Conservation (phyloP, 2,113 vertebrate species). For the Blennius ocellaris region DNA sequence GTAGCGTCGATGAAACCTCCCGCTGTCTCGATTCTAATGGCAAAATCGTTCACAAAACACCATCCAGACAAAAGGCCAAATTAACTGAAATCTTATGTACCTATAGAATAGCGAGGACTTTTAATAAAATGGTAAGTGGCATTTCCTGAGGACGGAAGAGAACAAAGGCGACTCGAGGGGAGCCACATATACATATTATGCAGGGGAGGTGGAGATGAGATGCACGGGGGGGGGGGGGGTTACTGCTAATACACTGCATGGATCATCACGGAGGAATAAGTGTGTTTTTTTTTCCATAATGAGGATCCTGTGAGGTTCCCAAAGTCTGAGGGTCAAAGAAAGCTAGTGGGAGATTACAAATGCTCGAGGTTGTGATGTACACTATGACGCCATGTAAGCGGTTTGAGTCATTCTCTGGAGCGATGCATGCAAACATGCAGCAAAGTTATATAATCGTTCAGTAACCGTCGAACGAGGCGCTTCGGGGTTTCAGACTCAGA, state of each 20-base stretch:
- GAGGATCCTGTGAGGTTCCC: constrained; percentile 17
- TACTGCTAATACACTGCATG: constrained; percentile 22
- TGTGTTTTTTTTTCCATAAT: constrained; percentile 37
- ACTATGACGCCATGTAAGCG: not conserved
- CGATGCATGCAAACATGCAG: constrained; percentile 28
- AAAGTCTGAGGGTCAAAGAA: constrained; percentile 2
- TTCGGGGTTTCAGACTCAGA: constrained; percentile 49
- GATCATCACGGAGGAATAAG: constrained; percentile 27
- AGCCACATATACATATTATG: constrained; percentile 26
- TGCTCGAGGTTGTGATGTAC: not conserved
- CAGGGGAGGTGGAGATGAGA: too few relatives aligned
- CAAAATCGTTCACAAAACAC: constrained; percentile 13
- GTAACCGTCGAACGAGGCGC: constrained; percentile 18
- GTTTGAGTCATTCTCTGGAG: constrained; percentile 23
- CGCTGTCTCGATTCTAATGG: not conserved
- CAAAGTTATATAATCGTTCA: constrained; percentile 54
- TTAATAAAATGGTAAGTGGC: constrained; percentile 26
- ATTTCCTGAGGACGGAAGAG: constrained; percentile 47
- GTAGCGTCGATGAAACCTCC: constrained; percentile 13
- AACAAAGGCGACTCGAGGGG: constrained; percentile 62
- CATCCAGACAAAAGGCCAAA: constrained; percentile 9
- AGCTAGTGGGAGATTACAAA: constrained; percentile 14
- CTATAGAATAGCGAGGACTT: constrained; percentile 16
- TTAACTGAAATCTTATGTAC: constrained; percentile 4
- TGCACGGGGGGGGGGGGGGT: constrained; percentile 29